Conservation (phyloP, 2,797 vertebrate genomes). For the Lagodon rhomboides region DNA sequence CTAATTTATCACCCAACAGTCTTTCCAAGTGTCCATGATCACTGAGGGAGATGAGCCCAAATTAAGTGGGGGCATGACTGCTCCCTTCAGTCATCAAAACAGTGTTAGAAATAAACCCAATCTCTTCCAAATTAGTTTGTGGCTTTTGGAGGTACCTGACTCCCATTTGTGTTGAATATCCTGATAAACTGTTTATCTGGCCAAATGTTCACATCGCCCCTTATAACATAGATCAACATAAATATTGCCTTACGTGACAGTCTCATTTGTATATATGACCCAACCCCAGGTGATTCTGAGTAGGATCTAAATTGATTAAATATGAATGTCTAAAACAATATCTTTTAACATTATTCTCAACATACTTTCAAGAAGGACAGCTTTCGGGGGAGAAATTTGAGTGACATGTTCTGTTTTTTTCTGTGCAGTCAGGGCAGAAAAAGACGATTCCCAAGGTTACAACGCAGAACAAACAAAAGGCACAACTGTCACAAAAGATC, state of each 20-base stretch:
- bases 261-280: too few species aligned
- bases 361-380: not conserved
- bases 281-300: not conserved
- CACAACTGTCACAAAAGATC: constrained; percentile 65
- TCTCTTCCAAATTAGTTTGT: not conserved
- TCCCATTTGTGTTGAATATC: constrained; percentile 1
- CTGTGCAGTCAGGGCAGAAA: constrained; percentile 51
- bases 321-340: not conserved
- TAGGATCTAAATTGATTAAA: not conserved
- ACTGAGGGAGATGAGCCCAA: constrained; percentile 28
- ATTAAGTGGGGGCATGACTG: constrained; percentile 2
- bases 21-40: constrained; percentile 11
- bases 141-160: not conserved
- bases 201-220: too few species aligned
- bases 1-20: constrained; percentile 14
- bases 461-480: constrained; percentile 58
- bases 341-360: not conserved
- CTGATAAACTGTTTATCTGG: not conserved
- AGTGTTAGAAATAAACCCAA: not conserved
- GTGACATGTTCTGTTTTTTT: constrained; percentile 47
- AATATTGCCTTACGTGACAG: not conserved
- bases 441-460: constrained; percentile 67
- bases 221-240: too few species aligned
- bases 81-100: constrained; percentile 12
- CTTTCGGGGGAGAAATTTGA: constrained; percentile 22